Percentiles rank a stretch among this genome's conserved stretches.
Conservation (phyloP, 1,140 invertebrate genomes). For the Philaenus spumarius region DNA sequence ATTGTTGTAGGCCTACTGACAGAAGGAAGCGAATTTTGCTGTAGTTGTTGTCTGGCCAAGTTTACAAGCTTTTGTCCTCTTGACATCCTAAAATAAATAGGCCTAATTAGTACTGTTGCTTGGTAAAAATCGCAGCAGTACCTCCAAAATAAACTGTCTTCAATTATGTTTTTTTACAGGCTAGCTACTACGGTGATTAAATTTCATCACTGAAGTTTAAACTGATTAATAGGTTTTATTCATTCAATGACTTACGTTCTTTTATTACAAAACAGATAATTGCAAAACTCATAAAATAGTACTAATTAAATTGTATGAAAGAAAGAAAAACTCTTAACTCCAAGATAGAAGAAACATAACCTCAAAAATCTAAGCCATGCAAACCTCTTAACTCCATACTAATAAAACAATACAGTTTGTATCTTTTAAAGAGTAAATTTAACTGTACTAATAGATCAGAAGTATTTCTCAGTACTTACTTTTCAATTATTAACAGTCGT, state of each 20-base stretch:
- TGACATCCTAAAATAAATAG: constrained; percentile 7
- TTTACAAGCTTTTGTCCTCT: constrained; percentile 1
- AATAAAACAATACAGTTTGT: background rate
- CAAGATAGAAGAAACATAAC: background rate
- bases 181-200: background rate
- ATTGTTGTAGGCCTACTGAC: background rate
- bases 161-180: background rate
- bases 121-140: background rate
- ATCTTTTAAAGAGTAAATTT: no score
- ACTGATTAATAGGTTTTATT: background rate
- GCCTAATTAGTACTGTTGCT: background rate
- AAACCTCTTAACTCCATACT: background rate
- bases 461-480: constrained; percentile 2
- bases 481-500: background rate
- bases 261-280: background rate
- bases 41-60: background rate
- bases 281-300: background rate
- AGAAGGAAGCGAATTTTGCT: background rate
- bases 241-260: background rate
- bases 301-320: background rate
- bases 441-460: no score
- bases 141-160: background rate
- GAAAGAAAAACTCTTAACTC: constrained; percentile 7
- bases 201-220: background rate
- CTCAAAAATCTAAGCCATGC: no score